A percentile compares a stretch with the other conserved stretches of the same genome.
phyloP scores from a whole-genome alignment of 92 coral and sea anemone genomes.

The Palythoa heliodiscus region DNA sequence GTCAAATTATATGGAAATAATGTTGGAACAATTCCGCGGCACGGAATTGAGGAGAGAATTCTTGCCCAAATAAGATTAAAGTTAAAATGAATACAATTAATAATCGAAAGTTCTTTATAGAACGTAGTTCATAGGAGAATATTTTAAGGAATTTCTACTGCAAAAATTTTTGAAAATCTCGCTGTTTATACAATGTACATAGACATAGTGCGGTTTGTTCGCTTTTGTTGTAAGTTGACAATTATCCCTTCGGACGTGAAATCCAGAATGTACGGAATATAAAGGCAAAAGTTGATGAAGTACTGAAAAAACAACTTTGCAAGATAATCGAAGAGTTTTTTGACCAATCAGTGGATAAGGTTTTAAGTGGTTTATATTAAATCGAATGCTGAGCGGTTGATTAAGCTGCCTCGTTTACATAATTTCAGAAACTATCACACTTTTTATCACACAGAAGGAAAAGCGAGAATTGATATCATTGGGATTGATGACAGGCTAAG shows the following conservation, averaged over 20 bases:
- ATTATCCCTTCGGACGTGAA: not conserved
- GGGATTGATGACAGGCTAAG: constrained; percentile 19
- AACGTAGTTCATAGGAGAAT: not conserved
- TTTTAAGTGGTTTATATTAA: constrained; percentile 18
- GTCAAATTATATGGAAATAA: constrained; percentile 26
- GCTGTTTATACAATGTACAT: not conserved
- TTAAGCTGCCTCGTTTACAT: constrained; percentile 45
- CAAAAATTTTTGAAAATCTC: not conserved
- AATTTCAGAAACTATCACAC: constrained; percentile 28
- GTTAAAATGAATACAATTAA: not conserved
- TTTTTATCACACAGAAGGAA: constrained; percentile 20
- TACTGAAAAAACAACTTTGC: constrained; percentile 17
- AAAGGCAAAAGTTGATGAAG: constrained; percentile 11
- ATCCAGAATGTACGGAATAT: constrained; percentile 5
- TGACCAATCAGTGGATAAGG: constrained; percentile 23
- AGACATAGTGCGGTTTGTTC: not conserved
- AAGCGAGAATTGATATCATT: constrained; percentile 21
- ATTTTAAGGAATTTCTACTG: not conserved
- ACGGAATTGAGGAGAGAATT: not conserved
- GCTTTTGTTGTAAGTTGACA: not conserved
- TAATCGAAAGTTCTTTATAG: not conserved
- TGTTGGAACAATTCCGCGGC: not conserved
- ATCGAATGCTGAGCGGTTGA: constrained; percentile 36
- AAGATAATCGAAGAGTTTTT: constrained; percentile 20
- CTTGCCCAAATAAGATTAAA: too few species aligned